Conservation (phyloP, 2,797 vertebrate species). For the Staurois parvus region DNA sequence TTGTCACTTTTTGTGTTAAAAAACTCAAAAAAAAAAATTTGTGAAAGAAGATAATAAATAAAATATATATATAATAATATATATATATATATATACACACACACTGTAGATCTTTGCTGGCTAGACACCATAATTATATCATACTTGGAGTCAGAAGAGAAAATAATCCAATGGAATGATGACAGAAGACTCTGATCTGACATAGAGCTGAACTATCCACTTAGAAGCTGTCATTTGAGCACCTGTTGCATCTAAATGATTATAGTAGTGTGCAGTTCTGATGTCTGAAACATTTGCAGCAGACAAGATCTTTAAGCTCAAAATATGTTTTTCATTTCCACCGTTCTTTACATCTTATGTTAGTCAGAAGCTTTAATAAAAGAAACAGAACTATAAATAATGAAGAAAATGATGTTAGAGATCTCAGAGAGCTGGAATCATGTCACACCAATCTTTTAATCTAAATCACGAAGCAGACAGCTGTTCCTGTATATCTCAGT, state of each 20-base stretch:
- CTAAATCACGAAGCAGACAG: conserved; percentile 34
- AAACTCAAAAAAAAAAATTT: no score
- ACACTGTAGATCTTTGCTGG: background rate
- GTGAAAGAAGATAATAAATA: no score
- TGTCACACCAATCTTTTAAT: conserved; percentile 44
- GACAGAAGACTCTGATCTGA: background rate
- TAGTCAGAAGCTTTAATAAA: background rate
- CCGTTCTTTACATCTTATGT: background rate
- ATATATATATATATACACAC: no score
- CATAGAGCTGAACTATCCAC: background rate
- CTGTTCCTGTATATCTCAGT: conserved; percentile 32
- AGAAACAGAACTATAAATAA: background rate
- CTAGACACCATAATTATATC: background rate
- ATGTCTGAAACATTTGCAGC: no score
- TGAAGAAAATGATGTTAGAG: background rate
- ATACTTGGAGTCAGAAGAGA: background rate
- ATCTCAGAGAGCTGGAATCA: background rate
- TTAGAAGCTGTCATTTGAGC: background rate
- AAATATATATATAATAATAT: no score
- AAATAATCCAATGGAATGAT: background rate
- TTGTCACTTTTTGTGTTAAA: no score
- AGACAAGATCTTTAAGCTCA: no score
- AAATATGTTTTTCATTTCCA: no score
- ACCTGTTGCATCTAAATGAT: background rate
- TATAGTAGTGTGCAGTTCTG: no score